phyloP scores from a whole-genome alignment of 1,140 invertebrate species.

The Drosophila chauvacae region DNA sequence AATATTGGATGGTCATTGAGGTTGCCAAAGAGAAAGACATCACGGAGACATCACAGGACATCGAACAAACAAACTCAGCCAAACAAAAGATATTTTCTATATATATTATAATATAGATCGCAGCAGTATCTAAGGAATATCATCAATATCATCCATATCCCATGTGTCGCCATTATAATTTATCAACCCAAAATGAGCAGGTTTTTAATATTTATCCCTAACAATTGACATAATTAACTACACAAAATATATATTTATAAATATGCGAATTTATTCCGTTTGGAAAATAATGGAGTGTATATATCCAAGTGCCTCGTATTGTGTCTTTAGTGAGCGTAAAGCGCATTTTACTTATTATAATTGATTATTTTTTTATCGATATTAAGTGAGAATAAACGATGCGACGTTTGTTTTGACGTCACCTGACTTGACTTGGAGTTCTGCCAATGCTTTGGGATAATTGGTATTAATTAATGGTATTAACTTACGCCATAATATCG shows the following conservation, averaged over 20 bases:
- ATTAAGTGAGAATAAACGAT: conserved; percentile 48
- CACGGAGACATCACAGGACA: not conserved
- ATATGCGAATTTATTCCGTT: conserved; percentile 22
- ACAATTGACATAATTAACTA: conserved; percentile 10
- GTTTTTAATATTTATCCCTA: conserved; percentile 4
- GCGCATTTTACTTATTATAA: conserved; percentile 51
- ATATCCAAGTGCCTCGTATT: conserved; percentile 21
- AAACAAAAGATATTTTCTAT: not conserved
- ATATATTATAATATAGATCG: not conserved
- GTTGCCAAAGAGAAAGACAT: conserved; percentile 5
- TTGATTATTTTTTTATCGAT: conserved; percentile 39
- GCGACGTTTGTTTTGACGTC: conserved; percentile 51
- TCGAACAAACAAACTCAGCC: not conserved
- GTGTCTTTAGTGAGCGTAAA: conserved; percentile 26
- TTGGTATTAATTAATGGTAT: not conserved
- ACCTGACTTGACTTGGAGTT: conserved; percentile 4
- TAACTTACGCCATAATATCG: too few species aligned
- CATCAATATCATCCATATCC: not conserved
- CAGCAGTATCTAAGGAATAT: conserved; percentile 2
- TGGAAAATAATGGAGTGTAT: not conserved
- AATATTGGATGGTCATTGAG: not conserved
- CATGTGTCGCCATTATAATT: not conserved
- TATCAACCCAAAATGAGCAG: conserved; percentile 7
- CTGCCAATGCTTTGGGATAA: not conserved
- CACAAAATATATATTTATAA: conserved; percentile 1